phyloP scores from a whole-genome alignment of 1,140 invertebrate species.

The Papilio machaon region DNA sequence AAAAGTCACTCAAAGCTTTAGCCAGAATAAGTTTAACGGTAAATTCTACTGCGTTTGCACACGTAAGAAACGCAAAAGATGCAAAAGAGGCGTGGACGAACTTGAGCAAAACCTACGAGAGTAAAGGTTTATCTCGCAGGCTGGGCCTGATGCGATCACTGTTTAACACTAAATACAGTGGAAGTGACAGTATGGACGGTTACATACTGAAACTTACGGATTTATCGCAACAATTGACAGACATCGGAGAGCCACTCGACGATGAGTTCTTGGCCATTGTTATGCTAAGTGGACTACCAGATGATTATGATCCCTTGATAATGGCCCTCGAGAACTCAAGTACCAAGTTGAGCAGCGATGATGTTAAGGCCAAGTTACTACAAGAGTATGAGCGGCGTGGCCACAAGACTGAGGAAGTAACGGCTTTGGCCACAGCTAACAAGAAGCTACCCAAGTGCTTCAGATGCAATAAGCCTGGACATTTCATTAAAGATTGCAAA shows the following conservation, averaged over 20 bases:
- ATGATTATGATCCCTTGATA: constrained; percentile 54
- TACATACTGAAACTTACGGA: constrained; percentile 42
- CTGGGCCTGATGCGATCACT: no score
- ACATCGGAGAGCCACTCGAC: constrained; percentile 50
- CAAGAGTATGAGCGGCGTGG: constrained; percentile 46
- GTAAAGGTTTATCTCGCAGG: no score
- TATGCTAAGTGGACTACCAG: constrained; percentile 55
- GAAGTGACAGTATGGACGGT: constrained; percentile 21
- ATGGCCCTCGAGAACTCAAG: constrained; percentile 58
- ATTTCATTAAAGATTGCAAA: constrained; percentile 32
- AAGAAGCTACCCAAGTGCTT: not conserved
- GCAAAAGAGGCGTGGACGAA: no score
- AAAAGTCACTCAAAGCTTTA: no score
- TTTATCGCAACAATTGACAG: constrained; percentile 46
- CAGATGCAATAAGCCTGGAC: constrained; percentile 32
- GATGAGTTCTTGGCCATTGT: constrained; percentile 57
- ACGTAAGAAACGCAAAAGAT: no score
- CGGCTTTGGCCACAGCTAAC: not conserved
- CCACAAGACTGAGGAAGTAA: constrained; percentile 25
- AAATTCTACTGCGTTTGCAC: no score
- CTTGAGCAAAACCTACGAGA: no score
- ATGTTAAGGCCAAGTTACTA: constrained; percentile 51
- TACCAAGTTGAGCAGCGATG: constrained; percentile 50
- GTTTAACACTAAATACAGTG: no score
- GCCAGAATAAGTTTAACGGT: no score